phyloP scores from a whole-genome alignment of 2,888 invertebrate genomes.

The Auanema sp. region DNA sequence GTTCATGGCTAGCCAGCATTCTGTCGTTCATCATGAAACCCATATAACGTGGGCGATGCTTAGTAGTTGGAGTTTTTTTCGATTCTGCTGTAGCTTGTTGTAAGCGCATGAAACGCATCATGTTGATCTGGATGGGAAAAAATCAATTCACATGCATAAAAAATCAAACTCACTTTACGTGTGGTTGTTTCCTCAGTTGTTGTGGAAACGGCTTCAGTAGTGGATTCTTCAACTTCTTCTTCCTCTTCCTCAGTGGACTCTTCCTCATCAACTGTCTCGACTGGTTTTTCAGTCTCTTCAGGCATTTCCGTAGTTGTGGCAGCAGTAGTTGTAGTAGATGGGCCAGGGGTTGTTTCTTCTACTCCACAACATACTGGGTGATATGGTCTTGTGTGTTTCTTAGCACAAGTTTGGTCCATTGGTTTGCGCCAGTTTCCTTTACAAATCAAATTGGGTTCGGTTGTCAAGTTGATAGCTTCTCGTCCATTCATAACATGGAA shows the following conservation, averaged over 20 bases:
- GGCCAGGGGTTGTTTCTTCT: background rate
- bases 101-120: slow-evolving; percentile 55
- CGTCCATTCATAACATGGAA: slow-evolving; percentile 63
- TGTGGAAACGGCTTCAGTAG: slow-evolving; percentile 4
- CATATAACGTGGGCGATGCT: slow-evolving; percentile 15
- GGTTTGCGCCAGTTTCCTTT: slow-evolving; percentile 46
- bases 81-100: slow-evolving; percentile 1
- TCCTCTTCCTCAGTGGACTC: slow-evolving; percentile 14
- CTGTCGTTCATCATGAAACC: no score
- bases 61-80: slow-evolving; percentile 8
- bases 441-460: slow-evolving; percentile 61
- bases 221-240: slow-evolving; percentile 21
- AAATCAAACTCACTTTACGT: background rate
- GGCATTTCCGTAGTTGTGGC: slow-evolving; percentile 25
- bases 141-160: background rate
- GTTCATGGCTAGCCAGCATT: no score
- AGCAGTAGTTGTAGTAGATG: slow-evolving; percentile 26
- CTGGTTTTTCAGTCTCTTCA: slow-evolving; percentile 20
- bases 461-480: slow-evolving; percentile 61
- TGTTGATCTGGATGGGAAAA: slow-evolving; percentile 44
- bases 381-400: background rate
- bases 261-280: slow-evolving; percentile 17
- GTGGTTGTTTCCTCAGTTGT: slow-evolving; percentile 15
- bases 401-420: slow-evolving; percentile 55
- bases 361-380: slow-evolving; percentile 9